Conservation (phyloP, 2,888 invertebrate genomes). For the Caradrina kadenii region DNA sequence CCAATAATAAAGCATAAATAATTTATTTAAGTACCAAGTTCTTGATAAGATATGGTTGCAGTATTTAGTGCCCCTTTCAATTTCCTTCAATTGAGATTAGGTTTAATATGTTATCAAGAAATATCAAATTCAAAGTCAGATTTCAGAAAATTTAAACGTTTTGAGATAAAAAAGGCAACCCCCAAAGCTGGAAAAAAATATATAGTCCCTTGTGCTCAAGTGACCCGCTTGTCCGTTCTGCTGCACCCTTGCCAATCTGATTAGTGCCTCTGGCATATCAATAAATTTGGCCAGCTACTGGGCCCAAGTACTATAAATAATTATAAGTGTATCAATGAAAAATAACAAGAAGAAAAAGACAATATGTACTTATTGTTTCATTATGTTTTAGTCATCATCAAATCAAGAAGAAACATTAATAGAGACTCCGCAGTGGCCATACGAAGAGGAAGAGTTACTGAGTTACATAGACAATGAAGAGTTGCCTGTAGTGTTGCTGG, state of each 20-base stretch:
- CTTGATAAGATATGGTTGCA: constrained; percentile 5
- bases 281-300: too few species aligned
- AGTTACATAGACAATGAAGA: constrained; percentile 97
- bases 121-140: background rate
- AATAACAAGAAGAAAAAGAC: too few species aligned
- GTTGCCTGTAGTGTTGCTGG: constrained; percentile 96
- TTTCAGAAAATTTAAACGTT: background rate
- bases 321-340: too few species aligned
- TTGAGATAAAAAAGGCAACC: background rate
- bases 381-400: constrained; percentile 69
- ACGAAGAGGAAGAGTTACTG: constrained; percentile 96
- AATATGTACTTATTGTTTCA: background rate
- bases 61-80: background rate
- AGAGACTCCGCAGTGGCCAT: constrained; percentile 95
- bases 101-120: background rate
- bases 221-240: too few species aligned
- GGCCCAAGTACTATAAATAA: too few species aligned
- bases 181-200: background rate
- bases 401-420: constrained; percentile 92
- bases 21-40: background rate
- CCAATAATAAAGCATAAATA: background rate
- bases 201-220: background rate
- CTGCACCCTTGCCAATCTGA: too few species aligned
- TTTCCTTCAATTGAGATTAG: background rate
- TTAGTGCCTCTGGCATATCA: too few species aligned